These are phyloP conservation scores for Mycetomoellerius zeteki DNA, from an alignment of 1,140 invertebrate species.

Conservation along the genomic window DNA sequence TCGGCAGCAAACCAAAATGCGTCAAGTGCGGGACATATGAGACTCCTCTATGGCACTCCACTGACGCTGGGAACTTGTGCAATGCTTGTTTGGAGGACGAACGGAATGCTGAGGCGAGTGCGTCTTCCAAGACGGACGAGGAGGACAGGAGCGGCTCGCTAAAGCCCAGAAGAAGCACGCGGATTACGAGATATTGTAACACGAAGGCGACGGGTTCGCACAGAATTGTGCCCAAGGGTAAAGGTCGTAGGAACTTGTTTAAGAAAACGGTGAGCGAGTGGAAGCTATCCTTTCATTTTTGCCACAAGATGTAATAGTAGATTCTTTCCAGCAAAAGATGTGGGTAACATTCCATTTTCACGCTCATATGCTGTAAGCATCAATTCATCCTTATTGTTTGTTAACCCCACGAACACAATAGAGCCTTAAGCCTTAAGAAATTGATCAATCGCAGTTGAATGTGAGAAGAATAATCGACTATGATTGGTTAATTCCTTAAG, in stretches of 20 bases:
- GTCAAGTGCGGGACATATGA: slow-evolving; percentile 88
- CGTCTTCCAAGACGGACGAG: slow-evolving; percentile 80
- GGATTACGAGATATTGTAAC: slow-evolving; percentile 88
- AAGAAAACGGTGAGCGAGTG: slow-evolving; percentile 89
- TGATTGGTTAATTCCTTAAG: no score
- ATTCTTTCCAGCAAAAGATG: no score
- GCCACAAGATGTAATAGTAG: neutral
- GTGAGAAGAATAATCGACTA: no score
- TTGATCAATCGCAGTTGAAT: no score
- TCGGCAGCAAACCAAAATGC: slow-evolving; percentile 89
- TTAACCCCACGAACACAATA: no score
- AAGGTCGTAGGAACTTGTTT: slow-evolving; percentile 92
- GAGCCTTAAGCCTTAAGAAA: no score
- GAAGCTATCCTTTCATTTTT: neutral
- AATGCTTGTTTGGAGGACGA: slow-evolving; percentile 88
- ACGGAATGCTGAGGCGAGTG: slow-evolving; percentile 76
- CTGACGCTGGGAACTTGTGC: slow-evolving; percentile 89
- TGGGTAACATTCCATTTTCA: no score
- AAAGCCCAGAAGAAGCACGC: slow-evolving; percentile 87
- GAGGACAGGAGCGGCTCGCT: slow-evolving; percentile 81
- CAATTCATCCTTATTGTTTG: no score
- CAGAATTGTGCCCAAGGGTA: slow-evolving; percentile 89
- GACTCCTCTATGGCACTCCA: slow-evolving; percentile 89
- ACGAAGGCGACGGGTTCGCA: slow-evolving; percentile 82
- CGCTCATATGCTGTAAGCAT: no score